Conservation (phyloP, 2,113 vertebrate genomes). For the Halcyon senegalensis region DNA sequence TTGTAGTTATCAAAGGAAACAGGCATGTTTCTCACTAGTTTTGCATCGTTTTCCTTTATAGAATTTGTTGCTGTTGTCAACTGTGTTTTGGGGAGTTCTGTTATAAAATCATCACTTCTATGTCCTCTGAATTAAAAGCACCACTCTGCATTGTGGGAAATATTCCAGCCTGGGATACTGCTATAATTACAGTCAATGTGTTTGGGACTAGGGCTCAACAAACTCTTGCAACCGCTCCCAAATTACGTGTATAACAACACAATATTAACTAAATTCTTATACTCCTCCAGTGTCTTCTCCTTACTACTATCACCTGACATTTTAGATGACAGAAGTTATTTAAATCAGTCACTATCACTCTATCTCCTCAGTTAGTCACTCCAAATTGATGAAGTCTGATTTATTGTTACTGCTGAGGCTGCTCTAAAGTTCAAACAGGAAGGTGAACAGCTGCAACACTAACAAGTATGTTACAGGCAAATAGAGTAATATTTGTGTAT, state of each 20-base stretch:
- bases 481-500: background rate
- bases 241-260: background rate
- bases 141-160: background rate
- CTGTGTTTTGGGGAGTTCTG: background rate
- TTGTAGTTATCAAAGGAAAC: background rate
- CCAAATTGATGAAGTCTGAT: background rate
- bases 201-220: background rate
- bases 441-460: constrained; percentile 17
- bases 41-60: background rate
- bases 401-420: background rate
- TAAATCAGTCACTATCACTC: background rate
- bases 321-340: background rate
- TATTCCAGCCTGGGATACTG: background rate
- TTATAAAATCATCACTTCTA: background rate
- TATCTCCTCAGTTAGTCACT: background rate
- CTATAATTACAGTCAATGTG: background rate
- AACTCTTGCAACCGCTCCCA: background rate
- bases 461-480: background rate
- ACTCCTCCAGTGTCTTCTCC: background rate
- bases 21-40: background rate
- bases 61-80: background rate
- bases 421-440: constrained; percentile 46
- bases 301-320: background rate
- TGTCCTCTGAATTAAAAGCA: background rate
- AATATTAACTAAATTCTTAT: background rate